Conservation (phyloP, 2,888 invertebrate species). For the Notodromas monacha region DNA sequence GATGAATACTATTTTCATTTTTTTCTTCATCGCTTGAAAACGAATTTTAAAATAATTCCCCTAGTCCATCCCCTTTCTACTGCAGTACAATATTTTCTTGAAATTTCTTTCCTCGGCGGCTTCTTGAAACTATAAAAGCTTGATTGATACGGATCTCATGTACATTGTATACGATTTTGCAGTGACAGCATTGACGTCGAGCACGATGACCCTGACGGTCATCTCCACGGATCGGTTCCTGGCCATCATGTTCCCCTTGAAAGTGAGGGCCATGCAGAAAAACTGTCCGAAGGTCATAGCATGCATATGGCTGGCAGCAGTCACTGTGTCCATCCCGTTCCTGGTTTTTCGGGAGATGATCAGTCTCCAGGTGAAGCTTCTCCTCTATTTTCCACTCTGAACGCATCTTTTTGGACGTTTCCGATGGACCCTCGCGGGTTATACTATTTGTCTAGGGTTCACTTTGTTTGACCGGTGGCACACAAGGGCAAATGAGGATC, state of each 20-base stretch:
- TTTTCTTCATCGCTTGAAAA: too few species aligned
- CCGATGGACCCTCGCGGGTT: too few species aligned
- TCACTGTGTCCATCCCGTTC: slow-evolving; percentile 15
- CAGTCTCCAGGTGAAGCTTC: slow-evolving; percentile 11
- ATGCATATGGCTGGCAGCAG: slow-evolving; percentile 16
- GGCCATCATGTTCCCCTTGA: slow-evolving; percentile 19
- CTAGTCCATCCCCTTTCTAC: too few species aligned
- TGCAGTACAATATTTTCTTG: too few species aligned
- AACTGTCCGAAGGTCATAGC: slow-evolving; percentile 16
- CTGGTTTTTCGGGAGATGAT: slow-evolving; percentile 14
- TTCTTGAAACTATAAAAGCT: slow-evolving; percentile 1
- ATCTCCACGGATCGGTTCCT: slow-evolving; percentile 20
- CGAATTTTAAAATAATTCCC: too few species aligned
- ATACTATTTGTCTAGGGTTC: too few species aligned
- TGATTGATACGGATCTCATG: too few species aligned
- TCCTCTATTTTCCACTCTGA: neutral
- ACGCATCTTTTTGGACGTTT: too few species aligned
- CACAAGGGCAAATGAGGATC: too few species aligned
- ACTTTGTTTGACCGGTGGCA: too few species aligned
- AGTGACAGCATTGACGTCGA: slow-evolving; percentile 18
- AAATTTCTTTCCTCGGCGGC: too few species aligned
- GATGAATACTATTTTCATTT: too few species aligned
- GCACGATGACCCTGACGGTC: slow-evolving; percentile 18
- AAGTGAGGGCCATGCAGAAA: slow-evolving; percentile 17
- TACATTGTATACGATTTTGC: slow-evolving; percentile 9